Conservation (phyloP, 2,888 invertebrate species). For the Dryococelus australis region DNA sequence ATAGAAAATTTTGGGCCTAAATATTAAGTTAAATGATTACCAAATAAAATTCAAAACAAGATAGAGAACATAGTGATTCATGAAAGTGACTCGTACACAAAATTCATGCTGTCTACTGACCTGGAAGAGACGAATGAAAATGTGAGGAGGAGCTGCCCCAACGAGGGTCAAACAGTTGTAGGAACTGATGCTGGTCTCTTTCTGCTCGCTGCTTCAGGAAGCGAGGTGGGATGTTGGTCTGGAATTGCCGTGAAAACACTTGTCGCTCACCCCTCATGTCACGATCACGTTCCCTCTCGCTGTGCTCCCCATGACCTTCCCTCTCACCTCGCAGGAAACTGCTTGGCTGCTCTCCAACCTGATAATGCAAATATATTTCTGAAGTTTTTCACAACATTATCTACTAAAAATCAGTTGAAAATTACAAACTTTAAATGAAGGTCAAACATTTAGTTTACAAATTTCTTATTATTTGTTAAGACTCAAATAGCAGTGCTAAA, state of each 20-base stretch:
- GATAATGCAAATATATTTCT: too few relatives aligned
- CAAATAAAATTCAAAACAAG: too few relatives aligned
- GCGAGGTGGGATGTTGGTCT: slow-evolving; percentile 84
- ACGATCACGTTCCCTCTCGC: slow-evolving; percentile 54
- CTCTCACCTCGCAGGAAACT: slow-evolving; percentile 12
- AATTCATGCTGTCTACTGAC: slow-evolving; percentile 20
- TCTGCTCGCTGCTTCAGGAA: slow-evolving; percentile 80
- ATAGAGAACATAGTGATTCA: too few relatives aligned
- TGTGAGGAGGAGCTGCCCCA: slow-evolving; percentile 37
- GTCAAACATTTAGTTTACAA: too few relatives aligned
- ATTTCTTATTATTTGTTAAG: too few relatives aligned
- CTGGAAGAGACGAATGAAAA: slow-evolving; percentile 31
- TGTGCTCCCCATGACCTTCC: slow-evolving; percentile 51
- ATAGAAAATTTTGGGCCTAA: too few relatives aligned
- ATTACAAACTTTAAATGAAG: too few relatives aligned
- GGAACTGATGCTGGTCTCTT: slow-evolving; percentile 43
- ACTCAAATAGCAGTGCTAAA: too few relatives aligned
- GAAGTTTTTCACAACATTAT: too few relatives aligned
- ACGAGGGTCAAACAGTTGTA: slow-evolving; percentile 40
- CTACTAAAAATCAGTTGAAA: too few relatives aligned
- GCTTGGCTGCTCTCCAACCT: slow-evolving; percentile 4
- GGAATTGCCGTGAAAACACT: slow-evolving; percentile 77
- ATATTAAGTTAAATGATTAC: too few relatives aligned
- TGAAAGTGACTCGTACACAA: too few relatives aligned
- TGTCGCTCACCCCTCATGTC: slow-evolving; percentile 39